Evolutionary conservation across 2,113 vertebrate species (phyloP), one percentile per base, ranked within the genome.

Genomic region (Sinosuthora webbiana): DNA sequence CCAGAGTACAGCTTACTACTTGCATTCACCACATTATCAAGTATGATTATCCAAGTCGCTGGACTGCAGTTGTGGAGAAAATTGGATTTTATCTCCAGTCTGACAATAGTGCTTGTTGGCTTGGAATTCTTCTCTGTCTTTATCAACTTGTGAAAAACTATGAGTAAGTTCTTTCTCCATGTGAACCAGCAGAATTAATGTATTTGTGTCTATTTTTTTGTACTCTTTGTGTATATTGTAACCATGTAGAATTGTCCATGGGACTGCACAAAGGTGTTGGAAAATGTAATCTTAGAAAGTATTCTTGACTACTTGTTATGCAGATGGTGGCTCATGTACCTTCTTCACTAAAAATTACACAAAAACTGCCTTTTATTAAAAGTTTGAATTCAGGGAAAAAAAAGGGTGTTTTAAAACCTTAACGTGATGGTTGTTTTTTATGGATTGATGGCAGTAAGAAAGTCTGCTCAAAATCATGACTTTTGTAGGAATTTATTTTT

Each of bases 121-220:
- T 99, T 95, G 99, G 99, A 94, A 99, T 99, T 97, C 98, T 99
- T 94, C 99, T 99, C 78, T 99, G 99, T 93, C 99, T 99, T 92
- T 99, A 99, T 98, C 99, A 99, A 93, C 98, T 99, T 69, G 99
- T 99, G 94, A 99, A 99, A 97, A 99, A 99, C 97, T 99, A 99
- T 39, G 99, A 99, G 99, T 99, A 98, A 98, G 99, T 97, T 77
- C 87, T 78, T 95, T 62, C 18, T 78, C 27, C 15, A 14, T 42
- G 31, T 24, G 42, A 75, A 67, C 4, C 10, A 70, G 15, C 15
- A 50, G 33, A 68, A 82, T 75, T 16, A 24, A n/a, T 80, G 8
- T 11, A 31, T 27, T 75, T 22, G 3, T 88, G 35, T 82, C 15
- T 63, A 6, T 44, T 56, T 83, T 83, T 86, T 83, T 75, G 23